Evolutionary conservation across 2,888 invertebrate genomes (phyloP).

Genomic region (Thymelicus sylvestris): DNA sequence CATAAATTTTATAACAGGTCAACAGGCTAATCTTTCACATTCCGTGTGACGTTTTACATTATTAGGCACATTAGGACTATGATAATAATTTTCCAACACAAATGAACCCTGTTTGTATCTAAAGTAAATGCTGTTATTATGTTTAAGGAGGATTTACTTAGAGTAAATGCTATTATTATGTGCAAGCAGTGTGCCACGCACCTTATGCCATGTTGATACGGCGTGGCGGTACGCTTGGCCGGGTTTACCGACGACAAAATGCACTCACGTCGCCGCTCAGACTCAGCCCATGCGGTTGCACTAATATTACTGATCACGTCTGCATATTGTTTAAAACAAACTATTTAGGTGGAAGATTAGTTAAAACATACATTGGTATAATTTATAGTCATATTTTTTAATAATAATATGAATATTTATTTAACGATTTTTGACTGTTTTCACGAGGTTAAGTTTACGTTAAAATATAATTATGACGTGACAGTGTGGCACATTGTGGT

Average conservation of each 20-base stretch:
- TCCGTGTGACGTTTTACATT: neutral
- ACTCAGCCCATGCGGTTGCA: slow-evolving; percentile 70
- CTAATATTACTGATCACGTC: slow-evolving; percentile 69
- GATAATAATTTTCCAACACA: no score
- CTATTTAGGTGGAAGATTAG: slow-evolving; percentile 45
- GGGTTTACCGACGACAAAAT: slow-evolving; percentile 78
- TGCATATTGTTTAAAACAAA: slow-evolving; percentile 30
- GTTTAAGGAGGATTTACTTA: no score
- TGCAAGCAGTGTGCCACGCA: neutral
- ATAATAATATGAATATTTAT: no score
- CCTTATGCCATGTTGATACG: slow-evolving; percentile 19
- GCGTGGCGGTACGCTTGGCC: slow-evolving; percentile 62
- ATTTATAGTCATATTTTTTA: neutral
- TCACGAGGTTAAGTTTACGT: no score
- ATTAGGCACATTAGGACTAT: neutral
- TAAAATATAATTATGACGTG: no score
- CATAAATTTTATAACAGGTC: no score
- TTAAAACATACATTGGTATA: slow-evolving; percentile 43
- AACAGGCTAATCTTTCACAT: no score
- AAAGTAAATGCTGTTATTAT: no score
- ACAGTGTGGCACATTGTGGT: no score
- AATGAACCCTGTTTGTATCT: no score
- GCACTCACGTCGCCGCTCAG: slow-evolving; percentile 73
- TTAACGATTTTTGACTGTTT: no score
- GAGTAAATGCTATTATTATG: neutral